These are phyloP conservation scores for Chrysolophus pictus DNA, from an alignment of 2,797 vertebrate species.

Conservation along the genomic window DNA sequence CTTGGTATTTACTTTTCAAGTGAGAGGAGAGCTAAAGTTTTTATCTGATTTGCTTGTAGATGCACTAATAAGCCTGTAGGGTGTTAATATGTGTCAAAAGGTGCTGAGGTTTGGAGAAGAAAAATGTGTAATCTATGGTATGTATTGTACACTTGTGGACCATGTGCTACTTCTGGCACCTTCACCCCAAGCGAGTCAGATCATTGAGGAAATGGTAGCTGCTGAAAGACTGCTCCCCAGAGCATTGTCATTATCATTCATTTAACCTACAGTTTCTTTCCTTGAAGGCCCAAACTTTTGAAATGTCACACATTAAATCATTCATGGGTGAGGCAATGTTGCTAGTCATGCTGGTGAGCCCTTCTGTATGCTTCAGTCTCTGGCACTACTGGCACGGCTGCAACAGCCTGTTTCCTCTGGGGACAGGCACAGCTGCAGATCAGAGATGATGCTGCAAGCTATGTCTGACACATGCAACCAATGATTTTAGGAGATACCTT, in stretches of 20 bases:
- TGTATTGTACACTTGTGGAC: background rate
- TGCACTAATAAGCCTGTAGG: background rate
- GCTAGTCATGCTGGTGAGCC: background rate
- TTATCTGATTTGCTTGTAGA: background rate
- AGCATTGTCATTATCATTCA: background rate
- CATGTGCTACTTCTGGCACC: background rate
- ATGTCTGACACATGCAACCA: background rate
- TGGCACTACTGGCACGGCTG: rapidly evolving
- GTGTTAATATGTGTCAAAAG: background rate
- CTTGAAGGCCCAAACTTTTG: background rate
- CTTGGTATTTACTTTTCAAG: background rate
- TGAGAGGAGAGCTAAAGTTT: background rate
- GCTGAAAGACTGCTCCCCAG: background rate
- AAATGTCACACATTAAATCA: background rate
- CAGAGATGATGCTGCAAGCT: background rate
- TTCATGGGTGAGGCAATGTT: background rate
- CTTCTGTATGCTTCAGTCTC: background rate
- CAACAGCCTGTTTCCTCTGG: background rate
- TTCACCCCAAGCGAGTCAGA: background rate
- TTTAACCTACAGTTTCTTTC: background rate
- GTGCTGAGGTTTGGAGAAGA: background rate
- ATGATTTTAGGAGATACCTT: background rate
- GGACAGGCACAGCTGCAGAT: background rate
- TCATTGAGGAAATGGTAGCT: background rate
- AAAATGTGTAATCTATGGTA: background rate